phyloP scores from a whole-genome alignment of 2,797 vertebrate species.

The Furcifer pardalis region DNA sequence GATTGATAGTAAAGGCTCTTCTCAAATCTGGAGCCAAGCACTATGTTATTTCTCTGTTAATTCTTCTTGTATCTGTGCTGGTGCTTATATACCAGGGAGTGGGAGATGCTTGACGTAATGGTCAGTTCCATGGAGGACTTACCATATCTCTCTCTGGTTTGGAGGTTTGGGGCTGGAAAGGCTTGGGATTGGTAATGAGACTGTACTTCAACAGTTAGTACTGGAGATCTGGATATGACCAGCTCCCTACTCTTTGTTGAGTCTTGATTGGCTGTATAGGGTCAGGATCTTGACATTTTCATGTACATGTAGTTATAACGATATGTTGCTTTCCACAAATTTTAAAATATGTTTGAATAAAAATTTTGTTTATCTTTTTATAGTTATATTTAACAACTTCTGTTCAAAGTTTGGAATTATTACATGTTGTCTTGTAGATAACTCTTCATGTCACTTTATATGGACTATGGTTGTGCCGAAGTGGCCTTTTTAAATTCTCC shows the following conservation, averaged over 20 bases:
- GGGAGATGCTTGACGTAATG: not conserved
- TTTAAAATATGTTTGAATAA: not conserved
- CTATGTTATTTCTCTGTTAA: not conserved
- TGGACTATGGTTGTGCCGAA: too few species aligned
- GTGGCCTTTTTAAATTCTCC: too few species aligned
- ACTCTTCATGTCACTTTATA: not conserved
- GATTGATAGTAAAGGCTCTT: not conserved
- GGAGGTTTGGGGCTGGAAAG: not conserved
- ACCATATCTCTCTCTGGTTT: not conserved
- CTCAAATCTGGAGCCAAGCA: not conserved
- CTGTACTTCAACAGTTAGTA: not conserved
- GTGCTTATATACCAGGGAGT: not conserved
- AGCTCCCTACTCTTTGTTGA: not conserved
- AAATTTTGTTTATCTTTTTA: not conserved
- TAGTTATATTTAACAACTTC: not conserved
- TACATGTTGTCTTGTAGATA: not conserved
- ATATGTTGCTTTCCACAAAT: not conserved
- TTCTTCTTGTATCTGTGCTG: too few species aligned
- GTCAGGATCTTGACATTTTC: not conserved
- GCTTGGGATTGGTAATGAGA: too few species aligned
- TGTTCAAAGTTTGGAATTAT: not conserved
- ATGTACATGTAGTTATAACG: too few species aligned
- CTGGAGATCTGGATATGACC: not conserved
- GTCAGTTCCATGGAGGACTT: not conserved
- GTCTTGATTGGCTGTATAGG: not conserved